Percentiles rank a stretch among this genome's conserved stretches.
Conservation (phyloP, 1,140 invertebrate genomes). For the Drosophila tropicalis region DNA sequence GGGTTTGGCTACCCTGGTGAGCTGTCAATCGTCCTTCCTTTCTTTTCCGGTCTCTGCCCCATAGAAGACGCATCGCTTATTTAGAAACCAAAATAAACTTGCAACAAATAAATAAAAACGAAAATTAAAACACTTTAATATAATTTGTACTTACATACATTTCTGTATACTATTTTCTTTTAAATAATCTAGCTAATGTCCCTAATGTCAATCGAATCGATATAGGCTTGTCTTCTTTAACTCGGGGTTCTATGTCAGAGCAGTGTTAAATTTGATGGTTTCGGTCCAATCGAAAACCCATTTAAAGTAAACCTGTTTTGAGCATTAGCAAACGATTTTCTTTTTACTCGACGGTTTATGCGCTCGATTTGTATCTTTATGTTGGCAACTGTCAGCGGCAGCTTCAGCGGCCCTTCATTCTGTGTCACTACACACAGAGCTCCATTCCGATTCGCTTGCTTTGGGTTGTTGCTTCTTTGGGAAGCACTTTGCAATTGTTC, state of each 20-base stretch:
- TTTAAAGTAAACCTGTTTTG: conserved; percentile 18
- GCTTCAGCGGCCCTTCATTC: conserved; percentile 41
- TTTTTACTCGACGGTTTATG: conserved; percentile 21
- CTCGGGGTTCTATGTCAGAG: no score
- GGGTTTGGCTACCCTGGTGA: no score
- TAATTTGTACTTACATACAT: no score
- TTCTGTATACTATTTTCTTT: no score
- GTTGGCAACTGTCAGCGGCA: conserved; percentile 57
- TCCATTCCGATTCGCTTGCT: neutral
- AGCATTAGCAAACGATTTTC: conserved; percentile 12
- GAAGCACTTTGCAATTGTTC: conserved; percentile 30
- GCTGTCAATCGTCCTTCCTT: no score
- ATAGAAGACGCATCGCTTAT: no score
- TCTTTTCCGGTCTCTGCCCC: no score
- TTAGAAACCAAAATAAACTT: no score
- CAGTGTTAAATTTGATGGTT: neutral
- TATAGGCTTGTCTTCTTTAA: neutral
- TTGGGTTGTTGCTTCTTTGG: neutral
- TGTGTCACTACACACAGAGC: conserved; percentile 54
- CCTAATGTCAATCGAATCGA: no score
- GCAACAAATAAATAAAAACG: no score
- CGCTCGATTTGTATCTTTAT: conserved; percentile 54
- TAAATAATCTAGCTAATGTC: no score
- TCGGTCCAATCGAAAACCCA: neutral
- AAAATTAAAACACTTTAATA: no score